Percentiles rank a stretch among this genome's conserved stretches.
These are phyloP conservation scores for Gallinago media DNA, from an alignment of 2,113 vertebrate species.

Conservation along the genomic window DNA sequence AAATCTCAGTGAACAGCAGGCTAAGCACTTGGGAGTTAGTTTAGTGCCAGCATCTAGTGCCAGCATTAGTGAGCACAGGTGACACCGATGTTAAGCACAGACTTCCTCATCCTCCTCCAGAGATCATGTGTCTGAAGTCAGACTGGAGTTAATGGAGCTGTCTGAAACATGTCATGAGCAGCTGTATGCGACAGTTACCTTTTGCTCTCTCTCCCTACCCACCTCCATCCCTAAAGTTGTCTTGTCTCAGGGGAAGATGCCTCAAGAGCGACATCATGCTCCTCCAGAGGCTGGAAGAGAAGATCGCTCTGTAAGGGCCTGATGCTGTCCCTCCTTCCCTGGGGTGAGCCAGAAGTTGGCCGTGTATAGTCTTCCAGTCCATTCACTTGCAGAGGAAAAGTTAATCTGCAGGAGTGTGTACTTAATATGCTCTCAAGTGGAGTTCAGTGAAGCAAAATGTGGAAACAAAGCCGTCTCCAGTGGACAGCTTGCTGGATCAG, in stretches of 20 bases:
- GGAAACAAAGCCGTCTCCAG: neutral
- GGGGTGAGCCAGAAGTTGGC: neutral
- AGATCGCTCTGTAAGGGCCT: fast-evolving
- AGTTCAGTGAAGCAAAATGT: neutral
- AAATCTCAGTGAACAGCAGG: neutral
- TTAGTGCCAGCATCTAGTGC: neutral
- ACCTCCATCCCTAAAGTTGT: neutral
- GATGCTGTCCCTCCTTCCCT: neutral
- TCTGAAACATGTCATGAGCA: neutral
- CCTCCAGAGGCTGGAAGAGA: neutral
- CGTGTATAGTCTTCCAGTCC: neutral
- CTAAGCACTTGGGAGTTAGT: neutral
- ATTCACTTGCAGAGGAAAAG: neutral
- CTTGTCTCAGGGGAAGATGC: neutral
- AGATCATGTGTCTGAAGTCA: neutral
- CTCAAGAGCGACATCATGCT: neutral
- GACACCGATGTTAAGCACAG: neutral
- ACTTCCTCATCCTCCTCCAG: neutral
- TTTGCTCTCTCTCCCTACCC: neutral
- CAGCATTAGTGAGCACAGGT: neutral
- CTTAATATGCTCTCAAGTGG: neutral
- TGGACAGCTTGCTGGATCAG: neutral
- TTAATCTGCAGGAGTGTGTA: neutral
- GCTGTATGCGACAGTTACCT: neutral
- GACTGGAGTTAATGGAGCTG: neutral